Evolutionary conservation across 2,113 vertebrate genomes (phyloP).

Genomic region (Ivindomyrus marchei): DNA sequence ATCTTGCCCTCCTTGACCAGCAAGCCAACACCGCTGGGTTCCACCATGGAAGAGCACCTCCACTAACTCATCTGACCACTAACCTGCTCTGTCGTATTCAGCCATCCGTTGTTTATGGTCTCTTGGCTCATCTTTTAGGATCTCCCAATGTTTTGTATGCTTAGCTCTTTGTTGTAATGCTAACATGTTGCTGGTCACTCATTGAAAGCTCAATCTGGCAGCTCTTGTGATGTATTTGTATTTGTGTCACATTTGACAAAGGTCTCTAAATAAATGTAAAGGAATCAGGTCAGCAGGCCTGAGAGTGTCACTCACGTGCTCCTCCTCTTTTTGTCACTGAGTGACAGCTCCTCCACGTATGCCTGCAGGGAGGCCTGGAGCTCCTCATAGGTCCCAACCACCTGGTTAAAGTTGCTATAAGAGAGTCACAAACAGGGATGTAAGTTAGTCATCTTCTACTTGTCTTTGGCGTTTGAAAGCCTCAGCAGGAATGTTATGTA

Average conservation of each 20-base stretch:
- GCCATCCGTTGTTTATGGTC: neutral
- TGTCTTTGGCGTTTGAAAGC: neutral
- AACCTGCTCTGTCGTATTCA: neutral
- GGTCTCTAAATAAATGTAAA: neutral
- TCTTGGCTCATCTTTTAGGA: neutral
- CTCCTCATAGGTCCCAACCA: slow-evolving; percentile 86
- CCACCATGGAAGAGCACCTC: neutral
- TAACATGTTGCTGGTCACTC: neutral
- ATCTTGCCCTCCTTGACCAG: neutral
- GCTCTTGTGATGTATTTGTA: neutral
- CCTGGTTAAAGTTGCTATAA: slow-evolving; percentile 83
- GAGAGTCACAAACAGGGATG: neutral
- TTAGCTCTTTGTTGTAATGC: neutral
- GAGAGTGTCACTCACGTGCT: slow-evolving; percentile 55
- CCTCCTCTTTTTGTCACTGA: slow-evolving; percentile 71
- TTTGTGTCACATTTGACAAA: neutral
- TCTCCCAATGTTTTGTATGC: neutral
- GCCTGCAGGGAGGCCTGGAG: slow-evolving; percentile 78
- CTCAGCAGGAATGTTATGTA: neutral
- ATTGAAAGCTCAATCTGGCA: neutral
- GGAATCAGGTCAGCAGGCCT: neutral
- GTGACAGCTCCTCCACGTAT: slow-evolving; percentile 77
- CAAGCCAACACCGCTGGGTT: neutral
- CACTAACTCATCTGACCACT: neutral
- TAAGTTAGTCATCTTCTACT: neutral